Evolutionary conservation across 2,888 invertebrate genomes (phyloP).

Genomic region (Spicauda simplicius): DNA sequence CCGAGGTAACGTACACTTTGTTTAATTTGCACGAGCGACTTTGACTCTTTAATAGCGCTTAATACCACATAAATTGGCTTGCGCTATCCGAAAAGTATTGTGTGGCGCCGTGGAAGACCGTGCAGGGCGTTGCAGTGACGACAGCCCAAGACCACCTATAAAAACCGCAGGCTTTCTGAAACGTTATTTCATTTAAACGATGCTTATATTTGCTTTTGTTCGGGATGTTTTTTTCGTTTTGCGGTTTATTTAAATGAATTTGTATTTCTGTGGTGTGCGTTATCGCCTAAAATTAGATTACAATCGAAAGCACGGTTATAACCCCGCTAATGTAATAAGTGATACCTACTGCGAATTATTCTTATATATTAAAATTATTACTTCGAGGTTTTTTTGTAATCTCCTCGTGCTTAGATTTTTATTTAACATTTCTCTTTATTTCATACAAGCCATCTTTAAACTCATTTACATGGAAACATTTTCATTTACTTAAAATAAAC

Average conservation of each 20-base stretch:
- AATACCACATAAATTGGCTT: constrained; percentile 30
- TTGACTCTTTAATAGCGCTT: constrained; percentile 26
- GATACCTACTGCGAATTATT: too few species aligned
- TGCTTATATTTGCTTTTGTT: constrained; percentile 26
- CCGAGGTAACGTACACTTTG: constrained; percentile 29
- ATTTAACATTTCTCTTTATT: too few species aligned
- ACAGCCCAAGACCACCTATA: constrained; percentile 36
- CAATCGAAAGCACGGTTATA: too few species aligned
- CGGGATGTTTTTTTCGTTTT: constrained; percentile 13
- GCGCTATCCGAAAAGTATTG: constrained; percentile 13
- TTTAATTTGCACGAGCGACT: constrained; percentile 33
- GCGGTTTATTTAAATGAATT: constrained; percentile 11
- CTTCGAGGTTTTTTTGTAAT: too few species aligned
- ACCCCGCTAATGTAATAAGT: too few species aligned
- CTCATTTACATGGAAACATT: too few species aligned
- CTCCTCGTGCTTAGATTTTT: too few species aligned
- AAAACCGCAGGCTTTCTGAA: constrained; percentile 32
- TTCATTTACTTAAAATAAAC: too few species aligned
- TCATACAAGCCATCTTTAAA: too few species aligned
- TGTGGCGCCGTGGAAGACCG: constrained; percentile 8
- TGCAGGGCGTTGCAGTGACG: constrained; percentile 30
- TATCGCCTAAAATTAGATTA: too few species aligned
- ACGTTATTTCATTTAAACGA: constrained; percentile 31
- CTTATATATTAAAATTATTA: too few species aligned
- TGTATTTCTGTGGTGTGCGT: not conserved